Percentiles rank a stretch among this genome's conserved stretches.
These are phyloP conservation scores for Chaetorhynchus papuensis DNA, from an alignment of 2,113 vertebrate genomes.

Conservation along the genomic window DNA sequence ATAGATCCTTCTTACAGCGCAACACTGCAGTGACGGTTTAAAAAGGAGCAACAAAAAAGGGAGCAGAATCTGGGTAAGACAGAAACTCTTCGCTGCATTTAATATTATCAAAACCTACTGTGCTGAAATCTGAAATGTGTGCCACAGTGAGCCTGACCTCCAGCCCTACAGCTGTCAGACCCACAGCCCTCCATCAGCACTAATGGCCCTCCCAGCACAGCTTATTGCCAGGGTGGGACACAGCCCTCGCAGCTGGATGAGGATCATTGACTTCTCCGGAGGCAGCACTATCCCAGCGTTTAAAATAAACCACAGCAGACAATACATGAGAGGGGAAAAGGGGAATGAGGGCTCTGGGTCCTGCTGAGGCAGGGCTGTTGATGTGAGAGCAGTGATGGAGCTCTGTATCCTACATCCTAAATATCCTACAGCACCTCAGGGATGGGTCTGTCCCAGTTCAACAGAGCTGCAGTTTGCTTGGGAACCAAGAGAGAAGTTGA, in stretches of 20 bases:
- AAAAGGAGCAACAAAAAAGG: background rate
- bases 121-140: background rate
- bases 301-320: background rate
- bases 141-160: background rate
- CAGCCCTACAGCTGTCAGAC: background rate
- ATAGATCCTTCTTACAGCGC: background rate
- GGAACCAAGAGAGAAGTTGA: background rate
- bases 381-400: rapidly evolving
- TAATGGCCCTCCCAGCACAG: background rate
- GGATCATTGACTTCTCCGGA: background rate
- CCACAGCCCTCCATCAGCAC: background rate
- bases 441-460: rapidly evolving
- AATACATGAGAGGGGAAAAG: background rate
- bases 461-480: rapidly evolving
- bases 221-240: background rate
- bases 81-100: background rate
- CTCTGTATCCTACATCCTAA: rapidly evolving
- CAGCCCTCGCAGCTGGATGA: background rate
- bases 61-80: background rate
- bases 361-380: background rate
- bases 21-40: background rate
- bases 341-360: background rate
- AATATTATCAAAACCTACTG: background rate
- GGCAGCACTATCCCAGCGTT: rapidly evolving
- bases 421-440: background rate